phyloP scores from a whole-genome alignment of 2,797 vertebrate species.

The Ispidina lecontei region DNA sequence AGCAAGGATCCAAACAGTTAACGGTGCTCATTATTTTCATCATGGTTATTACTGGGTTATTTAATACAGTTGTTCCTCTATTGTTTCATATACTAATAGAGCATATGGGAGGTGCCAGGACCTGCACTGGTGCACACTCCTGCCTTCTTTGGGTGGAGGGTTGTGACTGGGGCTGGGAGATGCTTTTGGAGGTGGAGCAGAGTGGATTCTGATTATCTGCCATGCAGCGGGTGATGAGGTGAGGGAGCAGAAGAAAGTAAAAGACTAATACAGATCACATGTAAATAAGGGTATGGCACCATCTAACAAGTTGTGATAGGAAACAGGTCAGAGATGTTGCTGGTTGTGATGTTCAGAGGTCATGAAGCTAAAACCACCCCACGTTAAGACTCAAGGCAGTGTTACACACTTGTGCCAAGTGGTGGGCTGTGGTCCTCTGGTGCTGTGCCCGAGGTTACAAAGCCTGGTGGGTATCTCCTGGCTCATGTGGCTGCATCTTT shows the following conservation, averaged over 20 bases:
- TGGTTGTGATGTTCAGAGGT: not conserved
- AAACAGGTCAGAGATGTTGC: not conserved
- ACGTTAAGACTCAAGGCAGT: not conserved
- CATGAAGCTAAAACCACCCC: not conserved
- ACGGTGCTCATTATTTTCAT: conserved; percentile 17
- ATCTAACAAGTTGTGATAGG: not conserved
- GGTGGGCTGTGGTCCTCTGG: accelerated
- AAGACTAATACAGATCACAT: not conserved
- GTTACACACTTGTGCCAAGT: not conserved
- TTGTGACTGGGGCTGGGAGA: not conserved
- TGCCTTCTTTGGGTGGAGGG: not conserved
- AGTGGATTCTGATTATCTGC: not conserved
- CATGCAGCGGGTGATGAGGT: not conserved
- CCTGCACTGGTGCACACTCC: not conserved
- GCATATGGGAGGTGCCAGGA: not conserved
- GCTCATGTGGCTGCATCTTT: not conserved
- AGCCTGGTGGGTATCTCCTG: not conserved
- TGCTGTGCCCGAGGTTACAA: not conserved
- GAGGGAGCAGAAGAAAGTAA: not conserved
- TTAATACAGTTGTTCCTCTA: conserved; percentile 31
- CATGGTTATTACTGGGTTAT: conserved; percentile 11
- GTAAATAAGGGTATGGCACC: not conserved
- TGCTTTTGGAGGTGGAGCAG: not conserved
- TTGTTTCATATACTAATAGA: conserved; percentile 1
- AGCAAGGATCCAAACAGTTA: conserved; percentile 51